Conservation (phyloP, 2,888 invertebrate species). For the Lathronympha strigana region DNA sequence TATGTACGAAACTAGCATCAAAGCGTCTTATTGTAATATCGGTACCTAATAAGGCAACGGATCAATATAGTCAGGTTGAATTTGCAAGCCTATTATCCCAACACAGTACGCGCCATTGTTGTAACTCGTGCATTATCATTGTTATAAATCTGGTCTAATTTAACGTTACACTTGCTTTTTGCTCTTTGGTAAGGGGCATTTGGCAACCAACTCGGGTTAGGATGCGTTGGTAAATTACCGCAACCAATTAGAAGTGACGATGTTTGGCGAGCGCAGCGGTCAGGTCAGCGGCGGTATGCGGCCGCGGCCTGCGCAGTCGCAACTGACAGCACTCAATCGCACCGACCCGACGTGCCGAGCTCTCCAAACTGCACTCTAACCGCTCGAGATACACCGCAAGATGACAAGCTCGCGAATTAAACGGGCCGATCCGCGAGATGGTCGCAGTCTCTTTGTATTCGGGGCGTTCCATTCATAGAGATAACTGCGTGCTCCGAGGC, state of each 20-base stretch:
- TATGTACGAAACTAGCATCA: slow-evolving; percentile 46
- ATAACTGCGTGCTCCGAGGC: slow-evolving; percentile 69
- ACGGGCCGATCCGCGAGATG: slow-evolving; percentile 57
- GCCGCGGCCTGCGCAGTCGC: slow-evolving; percentile 51
- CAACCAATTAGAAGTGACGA: slow-evolving; percentile 73
- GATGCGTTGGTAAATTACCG: slow-evolving; percentile 70
- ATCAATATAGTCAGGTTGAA: slow-evolving; percentile 52
- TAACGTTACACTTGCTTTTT: slow-evolving; percentile 50
- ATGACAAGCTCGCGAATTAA: slow-evolving; percentile 54
- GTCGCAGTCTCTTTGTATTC: slow-evolving; percentile 70
- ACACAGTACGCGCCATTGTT: too few relatives aligned
- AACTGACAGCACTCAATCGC: slow-evolving; percentile 75
- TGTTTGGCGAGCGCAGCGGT: slow-evolving; percentile 70
- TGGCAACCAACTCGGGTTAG: slow-evolving; percentile 52
- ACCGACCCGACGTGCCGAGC: slow-evolving; percentile 47
- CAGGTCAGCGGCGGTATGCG: slow-evolving; percentile 62
- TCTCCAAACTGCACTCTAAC: slow-evolving; percentile 57
- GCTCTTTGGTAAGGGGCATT: slow-evolving; percentile 51
- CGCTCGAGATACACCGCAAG: slow-evolving; percentile 56
- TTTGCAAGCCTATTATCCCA: slow-evolving; percentile 46
- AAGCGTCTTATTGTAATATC: slow-evolving; percentile 46
- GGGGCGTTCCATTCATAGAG: slow-evolving; percentile 71
- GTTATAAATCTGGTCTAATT: slow-evolving; percentile 56
- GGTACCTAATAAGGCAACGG: slow-evolving; percentile 44
- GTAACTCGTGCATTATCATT: slow-evolving; percentile 44